phyloP scores from a whole-genome alignment of 2,797 vertebrate species.

The Cryptoblepharus egeriae region DNA sequence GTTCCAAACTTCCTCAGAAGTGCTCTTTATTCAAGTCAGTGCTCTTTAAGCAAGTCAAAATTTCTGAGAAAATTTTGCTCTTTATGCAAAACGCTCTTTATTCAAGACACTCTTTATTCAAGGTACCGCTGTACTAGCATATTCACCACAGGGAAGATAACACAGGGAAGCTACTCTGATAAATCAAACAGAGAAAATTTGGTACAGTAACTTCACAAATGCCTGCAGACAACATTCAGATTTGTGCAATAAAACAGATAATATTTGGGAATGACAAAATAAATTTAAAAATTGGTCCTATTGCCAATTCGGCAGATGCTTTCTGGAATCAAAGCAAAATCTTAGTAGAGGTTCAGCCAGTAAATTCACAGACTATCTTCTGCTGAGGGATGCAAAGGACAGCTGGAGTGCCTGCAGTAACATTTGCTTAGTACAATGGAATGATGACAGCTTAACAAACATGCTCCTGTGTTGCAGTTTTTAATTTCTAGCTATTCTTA shows the following conservation, averaged over 20 bases:
- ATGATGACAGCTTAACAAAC: slow-evolving; percentile 18
- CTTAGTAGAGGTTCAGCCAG: slow-evolving; percentile 24
- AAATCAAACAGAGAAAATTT: slow-evolving; percentile 35
- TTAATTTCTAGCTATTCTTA: slow-evolving; percentile 23
- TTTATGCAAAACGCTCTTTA: no score
- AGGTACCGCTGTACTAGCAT: not conserved
- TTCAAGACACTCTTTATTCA: no score
- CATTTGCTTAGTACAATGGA: slow-evolving; percentile 1
- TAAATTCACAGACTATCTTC: not conserved
- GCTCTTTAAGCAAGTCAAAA: no score
- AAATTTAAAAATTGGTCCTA: slow-evolving; percentile 40
- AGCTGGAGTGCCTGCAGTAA: slow-evolving; percentile 31
- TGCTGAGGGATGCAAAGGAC: slow-evolving; percentile 16
- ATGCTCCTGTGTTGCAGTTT: not conserved
- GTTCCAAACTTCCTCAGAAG: no score
- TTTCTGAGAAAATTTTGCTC: not conserved
- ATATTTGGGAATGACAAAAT: slow-evolving; percentile 27
- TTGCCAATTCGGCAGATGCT: slow-evolving; percentile 29
- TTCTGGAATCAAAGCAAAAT: slow-evolving; percentile 27
- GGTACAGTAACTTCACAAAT: slow-evolving; percentile 23
- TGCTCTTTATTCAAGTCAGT: no score
- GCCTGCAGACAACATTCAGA: not conserved
- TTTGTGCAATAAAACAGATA: no score
- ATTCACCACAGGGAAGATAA: not conserved
- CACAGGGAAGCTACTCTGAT: slow-evolving; percentile 11